Evolutionary conservation across 2,113 vertebrate species (phyloP).

Genomic region (Ardeotis arabs): DNA sequence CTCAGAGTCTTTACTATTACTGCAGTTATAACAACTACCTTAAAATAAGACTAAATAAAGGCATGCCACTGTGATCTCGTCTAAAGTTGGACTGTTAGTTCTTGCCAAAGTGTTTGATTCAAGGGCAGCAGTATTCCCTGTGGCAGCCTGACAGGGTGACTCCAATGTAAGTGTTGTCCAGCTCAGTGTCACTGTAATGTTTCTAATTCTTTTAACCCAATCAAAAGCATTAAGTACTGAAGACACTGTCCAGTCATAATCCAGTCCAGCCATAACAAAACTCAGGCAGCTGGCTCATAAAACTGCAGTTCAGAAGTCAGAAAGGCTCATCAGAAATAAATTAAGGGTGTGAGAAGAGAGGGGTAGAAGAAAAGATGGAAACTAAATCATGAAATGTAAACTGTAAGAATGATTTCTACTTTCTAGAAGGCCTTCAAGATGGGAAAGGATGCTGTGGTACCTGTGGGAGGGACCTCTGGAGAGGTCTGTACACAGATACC

Average conservation of each 20-base stretch:
- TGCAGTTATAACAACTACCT: background rate
- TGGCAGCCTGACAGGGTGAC: background rate
- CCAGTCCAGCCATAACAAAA: background rate
- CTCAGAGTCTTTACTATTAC: background rate
- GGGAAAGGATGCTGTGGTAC: background rate
- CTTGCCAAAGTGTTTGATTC: background rate
- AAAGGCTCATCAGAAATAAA: background rate
- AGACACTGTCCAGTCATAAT: background rate
- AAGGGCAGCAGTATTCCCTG: background rate
- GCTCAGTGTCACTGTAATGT: background rate
- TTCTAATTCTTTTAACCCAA: background rate
- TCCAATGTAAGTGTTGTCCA: accelerated
- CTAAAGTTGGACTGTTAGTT: background rate
- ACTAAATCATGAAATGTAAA: background rate
- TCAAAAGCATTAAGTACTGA: background rate
- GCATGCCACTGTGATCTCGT: background rate
- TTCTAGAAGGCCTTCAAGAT: background rate
- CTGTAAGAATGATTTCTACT: background rate
- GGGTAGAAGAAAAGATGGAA: background rate
- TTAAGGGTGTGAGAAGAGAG: background rate
- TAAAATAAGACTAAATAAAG: background rate
- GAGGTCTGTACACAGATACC: background rate
- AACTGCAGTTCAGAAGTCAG: background rate
- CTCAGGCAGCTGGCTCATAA: background rate
- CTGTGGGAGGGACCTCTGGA: background rate